A percentile compares a stretch with the other conserved stretches of the same genome.
These are phyloP conservation scores for Anthopleura sola DNA, from an alignment of 64 coral and sea anemone genomes.

Conservation along the genomic window DNA sequence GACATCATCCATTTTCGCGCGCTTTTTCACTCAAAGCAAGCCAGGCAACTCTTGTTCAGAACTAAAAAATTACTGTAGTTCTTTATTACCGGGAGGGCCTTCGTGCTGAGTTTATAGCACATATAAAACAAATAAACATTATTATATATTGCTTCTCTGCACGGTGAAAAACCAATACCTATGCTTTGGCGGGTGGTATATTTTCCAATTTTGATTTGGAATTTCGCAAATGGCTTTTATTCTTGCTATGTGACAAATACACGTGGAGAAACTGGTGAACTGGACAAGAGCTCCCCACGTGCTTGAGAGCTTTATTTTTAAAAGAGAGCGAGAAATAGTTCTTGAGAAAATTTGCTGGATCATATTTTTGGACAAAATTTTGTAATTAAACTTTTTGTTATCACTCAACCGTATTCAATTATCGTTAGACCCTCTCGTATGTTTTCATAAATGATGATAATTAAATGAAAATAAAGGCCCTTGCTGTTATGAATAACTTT, in stretches of 20 bases:
- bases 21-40: not conserved
- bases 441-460: conserved; percentile 11
- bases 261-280: not conserved
- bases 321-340: not conserved
- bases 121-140: conserved; percentile 15
- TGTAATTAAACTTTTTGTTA: not conserved
- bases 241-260: not conserved
- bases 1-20: not conserved
- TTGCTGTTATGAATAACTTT: conserved; percentile 13
- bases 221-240: not conserved
- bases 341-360: not conserved
- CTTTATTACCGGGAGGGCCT: not conserved
- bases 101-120: not conserved
- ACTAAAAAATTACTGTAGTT: not conserved
- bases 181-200: conserved; percentile 7
- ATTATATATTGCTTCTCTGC: conserved; percentile 7
- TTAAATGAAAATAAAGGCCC: conserved; percentile 2
- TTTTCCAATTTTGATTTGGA: conserved; percentile 12
- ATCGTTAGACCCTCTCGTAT: not conserved
- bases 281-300: not conserved
- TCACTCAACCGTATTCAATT: not conserved
- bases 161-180: conserved; percentile 1
- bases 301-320: not conserved
- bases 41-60: not conserved
- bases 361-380: not conserved